phyloP scores from a whole-genome alignment of 2,797 vertebrate species.

The Trematomus bernacchii region DNA sequence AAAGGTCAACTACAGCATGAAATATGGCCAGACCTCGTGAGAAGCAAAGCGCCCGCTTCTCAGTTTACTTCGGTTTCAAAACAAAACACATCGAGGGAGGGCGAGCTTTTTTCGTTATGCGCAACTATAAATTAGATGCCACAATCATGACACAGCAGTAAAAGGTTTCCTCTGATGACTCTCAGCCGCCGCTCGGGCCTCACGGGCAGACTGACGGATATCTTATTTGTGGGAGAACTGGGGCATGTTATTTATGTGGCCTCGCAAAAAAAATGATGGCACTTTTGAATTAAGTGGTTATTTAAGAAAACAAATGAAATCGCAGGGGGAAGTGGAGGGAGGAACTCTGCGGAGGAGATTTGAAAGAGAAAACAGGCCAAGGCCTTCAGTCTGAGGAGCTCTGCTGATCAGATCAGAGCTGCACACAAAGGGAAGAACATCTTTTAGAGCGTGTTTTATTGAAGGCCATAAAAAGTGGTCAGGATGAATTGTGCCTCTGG shows the following conservation, averaged over 20 bases:
- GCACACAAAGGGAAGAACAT: constrained; percentile 70
- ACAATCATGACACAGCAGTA: constrained; percentile 41
- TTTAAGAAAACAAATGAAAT: constrained; percentile 52
- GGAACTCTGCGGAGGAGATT: constrained; percentile 31
- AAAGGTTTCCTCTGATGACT: constrained; percentile 31
- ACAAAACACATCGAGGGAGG: constrained; percentile 45
- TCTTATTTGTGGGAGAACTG: constrained; percentile 39
- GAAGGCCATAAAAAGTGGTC: constrained; percentile 71
- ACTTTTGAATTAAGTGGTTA: constrained; percentile 38
- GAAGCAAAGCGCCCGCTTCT: constrained; percentile 49
- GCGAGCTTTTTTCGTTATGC: background rate
- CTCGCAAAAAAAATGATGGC: constrained; percentile 25
- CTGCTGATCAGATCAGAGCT: constrained; percentile 72
- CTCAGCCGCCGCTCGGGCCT: constrained; percentile 1
- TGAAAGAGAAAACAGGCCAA: constrained; percentile 51
- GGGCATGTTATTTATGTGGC: constrained; percentile 23
- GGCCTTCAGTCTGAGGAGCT: constrained; percentile 37
- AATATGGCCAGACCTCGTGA: constrained; percentile 68
- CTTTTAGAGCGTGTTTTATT: constrained; percentile 80
- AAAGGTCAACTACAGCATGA: constrained; percentile 79
- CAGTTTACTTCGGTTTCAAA: constrained; percentile 64
- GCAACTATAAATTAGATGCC: constrained; percentile 58
- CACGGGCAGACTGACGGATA: constrained; percentile 33
- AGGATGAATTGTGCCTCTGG: constrained; percentile 66
- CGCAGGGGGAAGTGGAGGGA: constrained; percentile 23